Conservation (phyloP, 2,113 vertebrate species). For the Acinonyx jubatus region DNA sequence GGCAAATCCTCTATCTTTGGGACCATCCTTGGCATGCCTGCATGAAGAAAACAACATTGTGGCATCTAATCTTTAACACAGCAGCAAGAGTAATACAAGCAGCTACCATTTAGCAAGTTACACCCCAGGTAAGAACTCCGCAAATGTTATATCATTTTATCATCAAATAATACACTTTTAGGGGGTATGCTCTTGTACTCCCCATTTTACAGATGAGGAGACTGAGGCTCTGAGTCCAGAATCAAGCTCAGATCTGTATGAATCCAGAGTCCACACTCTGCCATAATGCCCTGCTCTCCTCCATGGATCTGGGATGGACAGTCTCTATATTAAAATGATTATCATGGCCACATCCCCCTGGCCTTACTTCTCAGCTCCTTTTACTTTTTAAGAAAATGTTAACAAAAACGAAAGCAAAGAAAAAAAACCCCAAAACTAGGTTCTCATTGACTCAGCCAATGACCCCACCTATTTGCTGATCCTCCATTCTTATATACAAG, state of each 20-base stretch:
- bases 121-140: not conserved
- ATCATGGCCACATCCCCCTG: not conserved
- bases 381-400: not conserved
- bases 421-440: not conserved
- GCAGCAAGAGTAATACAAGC: not conserved
- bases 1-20: conserved; percentile 86
- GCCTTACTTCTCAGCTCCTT: not conserved
- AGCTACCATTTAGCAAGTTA: not conserved
- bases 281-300: not conserved
- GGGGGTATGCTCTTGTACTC: not conserved
- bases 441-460: not conserved
- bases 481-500: not conserved
- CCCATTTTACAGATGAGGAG: not conserved
- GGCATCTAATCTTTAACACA: not conserved
- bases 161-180: not conserved
- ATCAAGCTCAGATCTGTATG: not conserved
- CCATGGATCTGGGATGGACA: not conserved
- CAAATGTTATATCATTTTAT: not conserved
- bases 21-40: conserved; percentile 83
- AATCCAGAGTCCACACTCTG: not conserved
- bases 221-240: not conserved
- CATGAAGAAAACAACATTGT: conserved; percentile 7
- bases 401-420: not conserved
- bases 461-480: not conserved
- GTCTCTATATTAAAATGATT: not conserved